Conservation (phyloP, 2,797 vertebrate species). For the Tympanoctomys barrerae region DNA sequence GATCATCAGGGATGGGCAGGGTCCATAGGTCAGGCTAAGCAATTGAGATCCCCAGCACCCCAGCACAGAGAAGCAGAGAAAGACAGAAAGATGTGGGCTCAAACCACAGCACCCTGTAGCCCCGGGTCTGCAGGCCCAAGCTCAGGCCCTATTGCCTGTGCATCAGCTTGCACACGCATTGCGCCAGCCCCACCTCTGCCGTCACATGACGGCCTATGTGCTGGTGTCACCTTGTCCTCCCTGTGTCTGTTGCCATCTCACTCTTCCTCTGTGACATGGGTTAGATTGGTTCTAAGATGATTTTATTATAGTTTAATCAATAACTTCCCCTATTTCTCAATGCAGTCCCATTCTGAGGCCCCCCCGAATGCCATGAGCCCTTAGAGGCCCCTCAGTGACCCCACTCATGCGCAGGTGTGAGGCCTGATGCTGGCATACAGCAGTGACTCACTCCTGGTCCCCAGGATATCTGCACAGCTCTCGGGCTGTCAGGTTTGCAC, state of each 20-base stretch:
- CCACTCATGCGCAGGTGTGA: background rate
- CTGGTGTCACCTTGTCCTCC: background rate
- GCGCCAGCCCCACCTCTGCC: accelerated
- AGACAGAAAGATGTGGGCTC: background rate
- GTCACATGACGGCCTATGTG: background rate
- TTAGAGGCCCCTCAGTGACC: background rate
- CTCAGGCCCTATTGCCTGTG: accelerated
- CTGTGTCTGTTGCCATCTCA: no score
- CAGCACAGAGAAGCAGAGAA: background rate
- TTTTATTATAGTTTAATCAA: background rate
- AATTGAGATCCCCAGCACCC: background rate
- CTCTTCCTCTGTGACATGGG: accelerated
- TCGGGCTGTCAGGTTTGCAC: background rate
- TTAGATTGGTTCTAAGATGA: background rate
- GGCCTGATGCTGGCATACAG: background rate
- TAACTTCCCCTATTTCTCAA: background rate
- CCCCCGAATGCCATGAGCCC: background rate
- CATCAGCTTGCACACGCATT: accelerated
- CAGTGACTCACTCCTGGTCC: background rate
- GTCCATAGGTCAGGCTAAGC: background rate
- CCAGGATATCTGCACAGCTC: background rate
- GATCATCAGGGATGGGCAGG: accelerated
- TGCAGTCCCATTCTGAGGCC: accelerated
- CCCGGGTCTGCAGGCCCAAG: background rate
- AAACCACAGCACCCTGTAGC: background rate